Evolutionary conservation across 2,113 vertebrate species (phyloP), one percentile per base, ranked within the genome.

Genomic region (Erythrolamprus reginae): DNA sequence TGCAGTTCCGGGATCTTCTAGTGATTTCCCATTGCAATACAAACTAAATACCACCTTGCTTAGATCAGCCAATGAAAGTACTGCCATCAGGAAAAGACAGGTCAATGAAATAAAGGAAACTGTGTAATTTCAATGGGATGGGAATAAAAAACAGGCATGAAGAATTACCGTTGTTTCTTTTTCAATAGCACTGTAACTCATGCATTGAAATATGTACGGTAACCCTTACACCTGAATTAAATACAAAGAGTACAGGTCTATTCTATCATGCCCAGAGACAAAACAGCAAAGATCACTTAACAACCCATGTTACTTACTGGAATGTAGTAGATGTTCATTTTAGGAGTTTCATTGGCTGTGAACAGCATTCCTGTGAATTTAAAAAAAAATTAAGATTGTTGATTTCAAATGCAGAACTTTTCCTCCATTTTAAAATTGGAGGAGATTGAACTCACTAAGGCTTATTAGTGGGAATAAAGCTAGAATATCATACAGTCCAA

Each of bases 311-410:
- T 83, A 98, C 99, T 98, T 97, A 99, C 99, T 28, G 99, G 99
- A 90, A 99, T 97, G 92, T 99, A 99, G 95, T 98, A 99, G 48
- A 99, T 99, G 95, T 97, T 99, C 98, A 99, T 99, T 97, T 99
- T 99, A 84, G 99, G 98, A 53, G 98, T 97, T 97, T 99, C 99
- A n/a, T 98, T 99, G 94, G 98, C 99, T 42, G 98, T 99, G 92
- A 99, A 98, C 5, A 99, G 96, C 98, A 99, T 99, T 95, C 99
- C 99, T 99, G 93, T 84, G 96, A 95, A 94, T 53, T 4, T 97
- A 88, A 88, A 93, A 56, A 9, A 4, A 93, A 83, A 42, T 89
- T 6, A 19, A 42, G n/a, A 77, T 21, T 42, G 33, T 9, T 77
- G 33, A 9, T 77, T 19, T 77, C 33, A 77, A 77, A 77, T 77